These are phyloP conservation scores for Xylocampa areola DNA, from an alignment of 2,888 invertebrate genomes.

Conservation along the genomic window DNA sequence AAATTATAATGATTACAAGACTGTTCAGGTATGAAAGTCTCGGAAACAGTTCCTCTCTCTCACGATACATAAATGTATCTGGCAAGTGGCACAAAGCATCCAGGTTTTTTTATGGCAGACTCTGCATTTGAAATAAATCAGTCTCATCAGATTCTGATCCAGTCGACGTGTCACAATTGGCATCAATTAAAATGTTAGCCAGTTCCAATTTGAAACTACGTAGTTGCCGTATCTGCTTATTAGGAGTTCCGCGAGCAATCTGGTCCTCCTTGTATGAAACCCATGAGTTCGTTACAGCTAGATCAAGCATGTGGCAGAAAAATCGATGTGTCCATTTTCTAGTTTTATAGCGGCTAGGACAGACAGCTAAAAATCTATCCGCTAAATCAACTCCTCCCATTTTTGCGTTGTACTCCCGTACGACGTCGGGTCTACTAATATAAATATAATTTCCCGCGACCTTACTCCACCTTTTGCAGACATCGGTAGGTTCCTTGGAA, in stretches of 20 bases:
- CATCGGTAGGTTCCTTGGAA: conserved; percentile 3
- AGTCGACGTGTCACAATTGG: not conserved
- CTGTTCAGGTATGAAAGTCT: too few relatives aligned
- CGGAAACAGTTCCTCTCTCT: too few relatives aligned
- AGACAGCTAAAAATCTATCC: conserved; percentile 1
- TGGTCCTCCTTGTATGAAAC: conserved; percentile 14
- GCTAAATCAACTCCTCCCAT: conserved; percentile 18
- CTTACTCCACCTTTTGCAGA: conserved; percentile 12
- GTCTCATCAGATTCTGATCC: not conserved
- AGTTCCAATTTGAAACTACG: conserved; percentile 3
- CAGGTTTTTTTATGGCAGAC: too few relatives aligned
- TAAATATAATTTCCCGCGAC: conserved; percentile 3
- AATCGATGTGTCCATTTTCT: conserved; percentile 27
- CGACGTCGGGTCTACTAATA: conserved; percentile 9
- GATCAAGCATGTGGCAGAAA: conserved; percentile 19
- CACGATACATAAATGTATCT: too few relatives aligned
- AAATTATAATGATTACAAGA: too few relatives aligned
- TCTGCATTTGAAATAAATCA: too few relatives aligned
- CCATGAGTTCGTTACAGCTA: conserved; percentile 21
- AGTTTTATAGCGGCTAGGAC: conserved; percentile 15
- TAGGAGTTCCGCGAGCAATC: conserved; percentile 4
- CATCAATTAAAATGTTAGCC: not conserved
- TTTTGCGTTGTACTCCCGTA: conserved; percentile 10
- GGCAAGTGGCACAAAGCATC: too few relatives aligned
- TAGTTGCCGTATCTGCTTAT: conserved; percentile 14